A percentile compares a stretch with the other conserved stretches of the same genome.
These are phyloP conservation scores for Salvelinus fontinalis DNA, from an alignment of 2,113 vertebrate genomes.

Conservation along the genomic window DNA sequence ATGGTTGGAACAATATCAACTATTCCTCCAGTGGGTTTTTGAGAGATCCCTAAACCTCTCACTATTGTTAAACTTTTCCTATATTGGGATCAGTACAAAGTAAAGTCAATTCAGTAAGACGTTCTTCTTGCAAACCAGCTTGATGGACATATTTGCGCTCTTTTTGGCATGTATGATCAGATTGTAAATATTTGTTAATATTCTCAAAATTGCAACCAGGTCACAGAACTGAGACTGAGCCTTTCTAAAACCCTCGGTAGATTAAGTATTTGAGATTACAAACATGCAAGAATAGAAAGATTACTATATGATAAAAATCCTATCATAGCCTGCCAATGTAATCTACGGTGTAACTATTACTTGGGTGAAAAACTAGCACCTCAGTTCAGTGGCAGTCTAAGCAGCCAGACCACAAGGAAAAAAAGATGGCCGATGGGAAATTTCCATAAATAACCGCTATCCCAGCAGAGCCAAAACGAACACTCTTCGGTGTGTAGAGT, in stretches of 20 bases:
- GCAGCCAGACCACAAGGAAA: neutral
- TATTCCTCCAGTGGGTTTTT: too few relatives aligned
- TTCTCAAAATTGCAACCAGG: too few relatives aligned
- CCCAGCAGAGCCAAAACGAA: slow-evolving; percentile 2
- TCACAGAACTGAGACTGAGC: neutral
- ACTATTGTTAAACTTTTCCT: too few relatives aligned
- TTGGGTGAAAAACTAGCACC: neutral
- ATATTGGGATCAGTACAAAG: neutral
- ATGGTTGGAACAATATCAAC: too few relatives aligned
- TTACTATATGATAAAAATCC: neutral
- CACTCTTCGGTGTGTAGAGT: neutral
- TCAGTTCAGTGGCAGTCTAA: neutral
- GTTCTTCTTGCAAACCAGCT: neutral
- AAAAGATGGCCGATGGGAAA: slow-evolving; percentile 6
- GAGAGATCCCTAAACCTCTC: too few relatives aligned
- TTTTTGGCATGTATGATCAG: neutral
- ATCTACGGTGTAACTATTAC: neutral
- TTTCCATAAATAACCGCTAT: slow-evolving; percentile 18
- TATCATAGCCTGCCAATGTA: neutral
- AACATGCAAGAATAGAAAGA: neutral
- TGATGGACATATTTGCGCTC: neutral
- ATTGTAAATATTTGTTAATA: neutral
- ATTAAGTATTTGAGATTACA: neutral
- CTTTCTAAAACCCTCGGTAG: neutral
- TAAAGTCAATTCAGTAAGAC: neutral